Evolutionary conservation across 2,113 vertebrate species (phyloP).

Genomic region (Myiozetetes cayanensis): DNA sequence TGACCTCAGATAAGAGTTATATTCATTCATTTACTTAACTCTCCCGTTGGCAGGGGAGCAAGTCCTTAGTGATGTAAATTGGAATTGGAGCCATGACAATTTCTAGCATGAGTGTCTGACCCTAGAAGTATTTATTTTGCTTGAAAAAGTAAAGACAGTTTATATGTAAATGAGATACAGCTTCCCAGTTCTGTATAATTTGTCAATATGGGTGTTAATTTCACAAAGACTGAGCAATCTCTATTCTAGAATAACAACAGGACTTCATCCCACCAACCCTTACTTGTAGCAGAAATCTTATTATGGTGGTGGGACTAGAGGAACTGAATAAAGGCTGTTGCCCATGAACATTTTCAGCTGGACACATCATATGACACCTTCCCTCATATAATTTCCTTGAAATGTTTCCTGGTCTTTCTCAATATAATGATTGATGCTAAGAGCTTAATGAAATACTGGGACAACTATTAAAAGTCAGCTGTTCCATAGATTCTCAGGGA

Average conservation of each 20-base stretch:
- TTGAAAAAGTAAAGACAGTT: constrained; percentile 36
- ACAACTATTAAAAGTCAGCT: background rate
- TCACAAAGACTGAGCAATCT: constrained; percentile 13
- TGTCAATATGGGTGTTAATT: constrained; percentile 38
- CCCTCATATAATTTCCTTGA: background rate
- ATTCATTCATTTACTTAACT: constrained; percentile 19
- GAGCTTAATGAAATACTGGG: background rate
- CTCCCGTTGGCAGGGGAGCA: background rate
- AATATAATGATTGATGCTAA: background rate
- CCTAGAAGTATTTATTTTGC: constrained; percentile 8
- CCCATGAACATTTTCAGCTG: background rate
- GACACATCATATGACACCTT: background rate
- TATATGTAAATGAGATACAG: constrained; percentile 28
- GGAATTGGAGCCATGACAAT: background rate
- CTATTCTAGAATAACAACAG: background rate
- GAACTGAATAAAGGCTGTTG: background rate
- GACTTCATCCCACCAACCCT: background rate
- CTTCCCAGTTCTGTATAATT: constrained; percentile 16
- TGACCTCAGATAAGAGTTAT: background rate
- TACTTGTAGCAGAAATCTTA: background rate
- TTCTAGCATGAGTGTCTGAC: background rate
- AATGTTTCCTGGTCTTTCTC: background rate
- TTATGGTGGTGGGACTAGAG: background rate
- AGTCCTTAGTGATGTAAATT: background rate
- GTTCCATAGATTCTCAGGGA: background rate